A percentile compares a stretch with the other conserved stretches of the same genome.
These are phyloP conservation scores for Andrena bucephala DNA, from an alignment of 2,888 invertebrate species.

Conservation along the genomic window DNA sequence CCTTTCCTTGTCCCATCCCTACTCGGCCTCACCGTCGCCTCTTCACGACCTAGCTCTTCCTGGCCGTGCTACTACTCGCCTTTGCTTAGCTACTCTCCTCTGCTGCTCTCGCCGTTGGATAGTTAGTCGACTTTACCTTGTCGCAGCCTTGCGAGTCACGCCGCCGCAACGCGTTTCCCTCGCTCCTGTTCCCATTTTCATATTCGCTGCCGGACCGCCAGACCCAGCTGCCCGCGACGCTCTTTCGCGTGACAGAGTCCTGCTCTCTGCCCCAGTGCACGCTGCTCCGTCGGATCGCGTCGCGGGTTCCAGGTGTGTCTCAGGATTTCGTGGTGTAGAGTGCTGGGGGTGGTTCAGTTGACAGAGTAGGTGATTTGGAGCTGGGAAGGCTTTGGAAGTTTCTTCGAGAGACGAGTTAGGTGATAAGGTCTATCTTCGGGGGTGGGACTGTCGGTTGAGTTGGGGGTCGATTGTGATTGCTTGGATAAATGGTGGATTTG, in stretches of 20 bases:
- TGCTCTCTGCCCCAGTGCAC: not conserved
- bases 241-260: slow-evolving; percentile 3
- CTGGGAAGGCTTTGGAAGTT: too few relatives aligned
- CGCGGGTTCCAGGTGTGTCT: not conserved
- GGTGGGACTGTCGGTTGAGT: too few relatives aligned
- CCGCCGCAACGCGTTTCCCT: slow-evolving; percentile 58
- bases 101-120: slow-evolving; percentile 41
- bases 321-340: not conserved
- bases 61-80: slow-evolving; percentile 34
- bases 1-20: slow-evolving; percentile 64
- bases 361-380: too few relatives aligned
- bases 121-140: slow-evolving; percentile 67
- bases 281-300: not conserved
- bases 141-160: slow-evolving; percentile 69
- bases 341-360: too few relatives aligned
- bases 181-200: slow-evolving; percentile 60
- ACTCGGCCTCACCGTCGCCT: slow-evolving; percentile 55
- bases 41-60: slow-evolving; percentile 59
- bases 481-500: too few relatives aligned
- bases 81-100: slow-evolving; percentile 56
- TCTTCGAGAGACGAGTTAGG: too few relatives aligned
- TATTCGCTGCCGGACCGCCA: slow-evolving; percentile 33
- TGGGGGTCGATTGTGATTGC: too few relatives aligned
- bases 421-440: too few relatives aligned
- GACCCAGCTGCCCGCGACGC: not conserved